These are phyloP conservation scores for Ectemnius cavifrons DNA, from an alignment of 2,888 invertebrate genomes.

Conservation along the genomic window DNA sequence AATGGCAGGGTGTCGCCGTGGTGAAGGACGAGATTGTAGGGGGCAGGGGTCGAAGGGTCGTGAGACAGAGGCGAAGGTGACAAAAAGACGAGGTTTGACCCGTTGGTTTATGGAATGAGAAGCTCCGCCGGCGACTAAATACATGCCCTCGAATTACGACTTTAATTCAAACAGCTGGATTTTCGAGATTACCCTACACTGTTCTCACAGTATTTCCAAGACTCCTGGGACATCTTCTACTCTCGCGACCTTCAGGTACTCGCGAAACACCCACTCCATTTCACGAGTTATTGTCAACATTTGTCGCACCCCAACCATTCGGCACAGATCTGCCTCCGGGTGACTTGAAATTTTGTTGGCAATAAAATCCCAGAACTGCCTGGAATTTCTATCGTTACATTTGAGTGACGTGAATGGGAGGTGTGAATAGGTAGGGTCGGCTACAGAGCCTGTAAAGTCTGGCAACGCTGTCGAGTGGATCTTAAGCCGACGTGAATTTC, in stretches of 20 bases:
- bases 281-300: background rate
- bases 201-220: background rate
- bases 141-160: conserved; percentile 1
- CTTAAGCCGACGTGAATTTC: no score
- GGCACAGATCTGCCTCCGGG: background rate
- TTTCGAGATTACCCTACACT: background rate
- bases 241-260: background rate
- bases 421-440: no score
- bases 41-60: conserved; percentile 5
- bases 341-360: background rate
- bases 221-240: background rate
- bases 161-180: conserved; percentile 6
- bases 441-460: no score
- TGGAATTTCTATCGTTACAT: background rate
- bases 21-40: background rate
- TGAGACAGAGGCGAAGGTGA: conserved; percentile 5
- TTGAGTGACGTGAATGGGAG: no score
- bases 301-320: background rate
- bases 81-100: conserved; percentile 1
- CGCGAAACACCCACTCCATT: background rate
- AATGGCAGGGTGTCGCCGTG: background rate
- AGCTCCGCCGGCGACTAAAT: background rate
- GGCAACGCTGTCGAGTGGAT: no score
- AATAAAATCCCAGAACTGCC: background rate
- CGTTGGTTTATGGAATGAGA: background rate